A percentile compares a stretch with the other conserved stretches of the same genome.
phyloP scores from a whole-genome alignment of 2,888 invertebrate species.

The Exocentrus adspersus region DNA sequence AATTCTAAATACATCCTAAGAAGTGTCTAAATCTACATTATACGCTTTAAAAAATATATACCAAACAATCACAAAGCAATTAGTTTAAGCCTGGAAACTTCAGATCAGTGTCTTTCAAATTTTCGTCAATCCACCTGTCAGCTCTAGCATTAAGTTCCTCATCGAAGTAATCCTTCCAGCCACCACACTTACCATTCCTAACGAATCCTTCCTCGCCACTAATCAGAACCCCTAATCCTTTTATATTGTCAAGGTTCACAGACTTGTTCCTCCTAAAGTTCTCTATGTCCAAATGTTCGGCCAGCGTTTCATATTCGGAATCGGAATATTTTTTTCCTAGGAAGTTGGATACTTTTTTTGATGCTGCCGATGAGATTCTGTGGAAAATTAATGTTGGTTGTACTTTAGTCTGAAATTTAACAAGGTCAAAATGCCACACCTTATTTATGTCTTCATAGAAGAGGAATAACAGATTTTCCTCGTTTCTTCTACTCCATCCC shows the following conservation, averaged over 20 bases:
- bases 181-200: constrained; percentile 73
- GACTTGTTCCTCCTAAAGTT: constrained; percentile 85
- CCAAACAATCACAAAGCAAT: neutral
- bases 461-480: constrained; percentile 77
- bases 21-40: too few relatives aligned
- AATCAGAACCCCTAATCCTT: constrained; percentile 70
- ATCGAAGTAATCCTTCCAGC: constrained; percentile 79
- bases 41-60: too few relatives aligned
- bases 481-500: constrained; percentile 74
- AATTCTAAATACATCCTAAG: too few relatives aligned
- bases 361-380: constrained; percentile 72
- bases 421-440: too few relatives aligned
- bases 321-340: constrained; percentile 69
- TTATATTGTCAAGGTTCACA: constrained; percentile 76
- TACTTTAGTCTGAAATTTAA: too few relatives aligned
- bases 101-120: constrained; percentile 70
- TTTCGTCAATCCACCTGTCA: constrained; percentile 75
- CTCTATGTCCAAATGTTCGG: constrained; percentile 80
- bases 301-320: constrained; percentile 70
- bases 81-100: constrained; percentile 64
- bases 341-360: constrained; percentile 70
- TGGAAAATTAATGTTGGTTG: constrained; percentile 47
- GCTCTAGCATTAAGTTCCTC: constrained; percentile 73
- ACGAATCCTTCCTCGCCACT: constrained; percentile 73
- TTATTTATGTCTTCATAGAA: constrained; percentile 83